Evolutionary conservation across 2,797 vertebrate genomes (phyloP).

Genomic region (Xerus rutilus): DNA sequence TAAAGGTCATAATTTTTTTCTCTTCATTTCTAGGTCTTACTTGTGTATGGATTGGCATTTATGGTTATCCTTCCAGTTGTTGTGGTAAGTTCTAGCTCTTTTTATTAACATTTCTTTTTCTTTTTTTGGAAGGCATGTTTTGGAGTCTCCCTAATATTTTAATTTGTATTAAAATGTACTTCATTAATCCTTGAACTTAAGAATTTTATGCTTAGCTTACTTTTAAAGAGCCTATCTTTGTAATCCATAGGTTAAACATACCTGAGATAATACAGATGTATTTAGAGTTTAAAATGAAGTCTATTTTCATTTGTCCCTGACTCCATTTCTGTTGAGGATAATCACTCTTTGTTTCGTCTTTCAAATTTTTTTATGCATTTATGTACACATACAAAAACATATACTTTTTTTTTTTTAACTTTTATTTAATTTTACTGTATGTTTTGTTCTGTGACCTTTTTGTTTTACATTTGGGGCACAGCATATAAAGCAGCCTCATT

Average conservation of each 20-base stretch:
- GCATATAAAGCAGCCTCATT: neutral
- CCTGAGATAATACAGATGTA: slow-evolving; percentile 9
- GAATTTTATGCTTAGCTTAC: neutral
- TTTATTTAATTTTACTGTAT: neutral
- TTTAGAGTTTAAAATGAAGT: slow-evolving; percentile 55
- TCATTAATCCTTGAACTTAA: slow-evolving; percentile 53
- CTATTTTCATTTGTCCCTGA: neutral
- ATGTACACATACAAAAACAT: too few relatives aligned
- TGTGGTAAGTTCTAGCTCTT: slow-evolving; percentile 92
- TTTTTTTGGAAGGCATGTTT: neutral
- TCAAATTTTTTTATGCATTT: slow-evolving; percentile 21
- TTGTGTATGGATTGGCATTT: slow-evolving; percentile 98
- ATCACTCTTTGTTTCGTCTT: slow-evolving; percentile 31
- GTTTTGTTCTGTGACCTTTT: neutral
- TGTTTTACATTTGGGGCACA: neutral
- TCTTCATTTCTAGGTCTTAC: slow-evolving; percentile 91
- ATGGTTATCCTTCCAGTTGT: slow-evolving; percentile 99
- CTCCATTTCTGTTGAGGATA: slow-evolving; percentile 20
- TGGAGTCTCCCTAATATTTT: slow-evolving; percentile 19
- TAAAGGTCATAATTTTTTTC: neutral
- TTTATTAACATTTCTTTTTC: slow-evolving; percentile 13
- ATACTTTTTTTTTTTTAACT: neutral
- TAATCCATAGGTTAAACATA: neutral
- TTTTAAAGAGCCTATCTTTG: neutral
- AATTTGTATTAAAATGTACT: neutral